Evolutionary conservation across 1,140 invertebrate genomes (phyloP).

Genomic region (Pogonognathellus flavescens): DNA sequence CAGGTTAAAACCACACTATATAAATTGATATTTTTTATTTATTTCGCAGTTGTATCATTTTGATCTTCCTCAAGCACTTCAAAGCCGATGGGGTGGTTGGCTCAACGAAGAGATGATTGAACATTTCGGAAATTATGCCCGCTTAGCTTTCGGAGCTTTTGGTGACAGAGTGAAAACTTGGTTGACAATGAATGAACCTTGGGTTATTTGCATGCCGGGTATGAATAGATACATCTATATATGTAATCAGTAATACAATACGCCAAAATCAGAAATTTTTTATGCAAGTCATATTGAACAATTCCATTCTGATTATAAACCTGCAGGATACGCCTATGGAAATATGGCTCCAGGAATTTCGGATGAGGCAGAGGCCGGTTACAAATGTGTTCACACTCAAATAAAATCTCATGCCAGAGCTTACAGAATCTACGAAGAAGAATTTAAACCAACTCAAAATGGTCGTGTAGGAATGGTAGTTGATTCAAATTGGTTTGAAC

Average conservation of each 20-base stretch:
- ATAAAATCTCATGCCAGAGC: slow-evolving; percentile 64
- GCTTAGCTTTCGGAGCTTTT: slow-evolving; percentile 66
- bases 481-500: slow-evolving; percentile 75
- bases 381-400: slow-evolving; percentile 59
- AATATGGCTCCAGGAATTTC: slow-evolving; percentile 67
- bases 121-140: slow-evolving; percentile 67
- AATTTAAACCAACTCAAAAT: slow-evolving; percentile 63
- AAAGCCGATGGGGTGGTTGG: slow-evolving; percentile 69
- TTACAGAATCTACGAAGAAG: slow-evolving; percentile 64
- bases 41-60: slow-evolving; percentile 69
- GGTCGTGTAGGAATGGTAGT: slow-evolving; percentile 75
- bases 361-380: slow-evolving; percentile 39
- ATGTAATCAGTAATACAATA: too few relatives aligned
- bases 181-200: slow-evolving; percentile 82
- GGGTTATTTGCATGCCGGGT: slow-evolving; percentile 75
- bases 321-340: slow-evolving; percentile 71
- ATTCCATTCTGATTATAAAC: not conserved
- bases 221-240: too few relatives aligned
- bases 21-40: not conserved
- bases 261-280: too few relatives aligned
- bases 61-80: slow-evolving; percentile 68
- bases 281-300: too few relatives aligned
- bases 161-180: slow-evolving; percentile 73
- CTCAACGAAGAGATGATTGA: slow-evolving; percentile 68
- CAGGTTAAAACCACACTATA: too few relatives aligned